Percentiles rank a stretch among this genome's conserved stretches.
Evolutionary conservation across 2,797 vertebrate species (phyloP).

Genomic region (Eutrigla gurnardus): DNA sequence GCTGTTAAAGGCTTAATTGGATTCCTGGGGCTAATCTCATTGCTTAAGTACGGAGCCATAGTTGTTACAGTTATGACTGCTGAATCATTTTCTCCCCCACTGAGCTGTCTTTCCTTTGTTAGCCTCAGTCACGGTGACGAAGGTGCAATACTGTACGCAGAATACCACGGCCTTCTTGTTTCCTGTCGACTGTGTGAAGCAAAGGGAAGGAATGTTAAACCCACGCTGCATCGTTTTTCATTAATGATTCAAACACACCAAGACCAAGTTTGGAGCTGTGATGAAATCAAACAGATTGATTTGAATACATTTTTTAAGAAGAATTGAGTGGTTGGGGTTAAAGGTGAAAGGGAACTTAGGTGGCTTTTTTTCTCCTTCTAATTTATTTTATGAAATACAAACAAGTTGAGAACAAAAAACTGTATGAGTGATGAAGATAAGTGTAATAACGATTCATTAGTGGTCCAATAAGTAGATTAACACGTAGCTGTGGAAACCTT

Average conservation of each 20-base stretch:
- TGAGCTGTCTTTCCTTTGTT: conserved; percentile 18
- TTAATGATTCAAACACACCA: too few relatives aligned
- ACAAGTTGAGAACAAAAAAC: background rate
- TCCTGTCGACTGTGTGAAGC: background rate
- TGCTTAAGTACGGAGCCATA: conserved; percentile 61
- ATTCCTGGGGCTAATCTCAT: conserved; percentile 80
- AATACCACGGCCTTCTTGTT: background rate
- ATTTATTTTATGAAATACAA: conserved; percentile 10
- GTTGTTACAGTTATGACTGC: conserved; percentile 63
- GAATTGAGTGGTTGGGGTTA: background rate
- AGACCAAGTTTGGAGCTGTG: background rate
- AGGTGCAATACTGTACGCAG: background rate
- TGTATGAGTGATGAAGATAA: conserved; percentile 22
- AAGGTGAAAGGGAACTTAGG: background rate
- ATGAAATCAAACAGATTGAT: background rate
- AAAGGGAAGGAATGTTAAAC: background rate
- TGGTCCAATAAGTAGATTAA: conserved; percentile 54
- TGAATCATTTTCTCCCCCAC: conserved; percentile 61
- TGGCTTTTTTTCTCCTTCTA: background rate
- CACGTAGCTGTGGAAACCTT: conserved; percentile 7
- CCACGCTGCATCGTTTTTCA: too few relatives aligned
- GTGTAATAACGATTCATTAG: conserved; percentile 44
- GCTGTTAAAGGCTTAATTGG: conserved; percentile 74
- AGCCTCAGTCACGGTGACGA: background rate
- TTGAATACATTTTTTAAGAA: background rate